Evolutionary conservation across 2,113 vertebrate species (phyloP), one percentile per base, ranked within the genome.

Genomic region (Pholis gunnellus): DNA sequence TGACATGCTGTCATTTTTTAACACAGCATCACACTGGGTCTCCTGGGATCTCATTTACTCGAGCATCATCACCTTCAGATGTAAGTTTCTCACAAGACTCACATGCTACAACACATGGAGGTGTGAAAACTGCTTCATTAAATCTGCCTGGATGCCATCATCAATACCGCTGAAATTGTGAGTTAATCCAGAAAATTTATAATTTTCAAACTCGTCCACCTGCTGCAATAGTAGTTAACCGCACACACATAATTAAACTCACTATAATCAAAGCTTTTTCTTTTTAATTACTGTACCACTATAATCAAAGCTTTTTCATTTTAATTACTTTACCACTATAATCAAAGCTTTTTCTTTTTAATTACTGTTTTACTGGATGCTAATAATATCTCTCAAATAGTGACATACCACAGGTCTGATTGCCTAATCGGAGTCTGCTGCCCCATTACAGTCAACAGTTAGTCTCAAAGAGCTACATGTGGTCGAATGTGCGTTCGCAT

Each of bases 41-140:
- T 67, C 83, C 52, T 22, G 86, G 74, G 84, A 87, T 67, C 78
- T 88, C 71, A 87, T 87, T 88, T 85, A 80, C 75, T 70, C 54
- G 1, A 65, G 73, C 65, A 82, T 86, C 79, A 69, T 83, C 70
- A 71, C 31, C 66, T 66, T 40, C 40, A 56, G 36, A 82, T 63
- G 40, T 46, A 75, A 72, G n/a, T n/a, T n/a, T 34, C 34, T 34
- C 34, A 34, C 2, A 1, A 34, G 31, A 22, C 56, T 72, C 59
- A 64, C 72, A 56, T 61, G 74, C 31, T 8, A 50, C 57, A 54
- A 50, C 72, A 75, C 34, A n/a, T 27, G 36, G 75, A 60, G 40
- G 60, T 25, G 42, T 4, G 54, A 68, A 56, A 5, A 10, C n/a
- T 25, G 7, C 50, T 68, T 74, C n/a, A 57, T 85, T 83, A 68